Base-by-base conservation (phyloP, 2,113 vertebrate species). In the Ceyx margarethae region DNA sequence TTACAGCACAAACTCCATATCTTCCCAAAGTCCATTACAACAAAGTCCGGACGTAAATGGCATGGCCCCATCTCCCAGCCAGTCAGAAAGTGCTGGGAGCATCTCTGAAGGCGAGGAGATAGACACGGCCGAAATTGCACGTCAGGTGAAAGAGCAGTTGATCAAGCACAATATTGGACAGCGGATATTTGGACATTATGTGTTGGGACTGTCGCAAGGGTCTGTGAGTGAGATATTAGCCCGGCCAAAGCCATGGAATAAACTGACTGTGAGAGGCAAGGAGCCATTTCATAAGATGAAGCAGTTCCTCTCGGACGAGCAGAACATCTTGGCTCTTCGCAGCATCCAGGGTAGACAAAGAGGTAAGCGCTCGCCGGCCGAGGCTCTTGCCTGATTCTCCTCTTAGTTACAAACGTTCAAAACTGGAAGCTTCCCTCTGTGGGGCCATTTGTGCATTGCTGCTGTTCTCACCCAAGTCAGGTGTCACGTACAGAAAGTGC, bases 91-190 rank as follows among this genome's bases (percentile, higher is more conserved):
- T 72, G 97, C 98, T 94, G 98, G 98, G 94, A 98, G 98, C 92
- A 85, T 97, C 97, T 98, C 98, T 48, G 99, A 99, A 93, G 98
- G 99, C 62, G 99, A 99, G 97, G 98, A 99, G 93, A 98, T 99
- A 97, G 99, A 99, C 98, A 99, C 99, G 7, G 98, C 98, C 18
- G 99, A 99, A 97, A 99, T 99, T 83, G 99, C 99, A 84, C 98
- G 99, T 54, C 99, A 99, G 98, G 98, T 99, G 96, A 99, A 99
- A 97, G 99, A 99, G 97, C 98, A 99, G 94, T 97, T 99, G 96
- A 99, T 99, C 98, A 99, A 99, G 98, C 99, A 99, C 98, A 99
- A 99, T 98, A 99, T 99, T 19, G 99, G 99, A 82, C 99, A 99
- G 97, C 98, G 99, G 69, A 98, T 99, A 93, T 99, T 99, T 80